phyloP scores from a whole-genome alignment of 2,113 vertebrate species.

The Heterotilapia buettikoferi region DNA sequence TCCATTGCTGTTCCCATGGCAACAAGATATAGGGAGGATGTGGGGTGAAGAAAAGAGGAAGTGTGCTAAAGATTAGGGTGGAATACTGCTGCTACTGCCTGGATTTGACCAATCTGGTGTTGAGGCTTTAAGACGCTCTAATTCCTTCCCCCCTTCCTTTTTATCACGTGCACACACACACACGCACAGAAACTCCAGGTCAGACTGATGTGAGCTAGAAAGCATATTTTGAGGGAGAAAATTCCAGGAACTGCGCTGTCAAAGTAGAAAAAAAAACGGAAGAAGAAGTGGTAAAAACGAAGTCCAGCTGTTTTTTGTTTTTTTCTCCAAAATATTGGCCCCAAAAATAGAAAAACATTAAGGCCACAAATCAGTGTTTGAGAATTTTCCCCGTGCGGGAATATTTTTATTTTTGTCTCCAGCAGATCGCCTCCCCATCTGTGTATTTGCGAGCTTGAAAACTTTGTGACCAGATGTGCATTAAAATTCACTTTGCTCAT shows the following conservation, averaged over 20 bases:
- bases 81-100: conserved; percentile 55
- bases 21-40: conserved; percentile 46
- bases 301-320: not conserved
- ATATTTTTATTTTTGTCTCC: not conserved
- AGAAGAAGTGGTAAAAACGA: not conserved
- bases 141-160: conserved; percentile 37
- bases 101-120: conserved; percentile 64
- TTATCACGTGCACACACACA: not conserved
- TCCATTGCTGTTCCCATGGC: conserved; percentile 58
- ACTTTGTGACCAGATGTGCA: not conserved
- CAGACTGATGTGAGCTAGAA: conserved; percentile 20
- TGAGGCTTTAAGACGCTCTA: conserved; percentile 58
- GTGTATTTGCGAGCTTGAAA: not conserved
- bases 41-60: conserved; percentile 7
- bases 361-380: not conserved
- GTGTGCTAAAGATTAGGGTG: conserved; percentile 52
- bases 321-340: not conserved
- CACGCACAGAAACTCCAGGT: not conserved
- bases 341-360: not conserved
- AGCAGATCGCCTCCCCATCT: not conserved
- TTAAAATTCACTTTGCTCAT: not conserved
- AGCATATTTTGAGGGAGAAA: conserved; percentile 23
- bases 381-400: not conserved
- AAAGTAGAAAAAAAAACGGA: not conserved
- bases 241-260: not conserved